Percentiles rank a stretch among this genome's conserved stretches.
phyloP scores from a whole-genome alignment of 1,140 invertebrate species.

The Epicauta chinensis region DNA sequence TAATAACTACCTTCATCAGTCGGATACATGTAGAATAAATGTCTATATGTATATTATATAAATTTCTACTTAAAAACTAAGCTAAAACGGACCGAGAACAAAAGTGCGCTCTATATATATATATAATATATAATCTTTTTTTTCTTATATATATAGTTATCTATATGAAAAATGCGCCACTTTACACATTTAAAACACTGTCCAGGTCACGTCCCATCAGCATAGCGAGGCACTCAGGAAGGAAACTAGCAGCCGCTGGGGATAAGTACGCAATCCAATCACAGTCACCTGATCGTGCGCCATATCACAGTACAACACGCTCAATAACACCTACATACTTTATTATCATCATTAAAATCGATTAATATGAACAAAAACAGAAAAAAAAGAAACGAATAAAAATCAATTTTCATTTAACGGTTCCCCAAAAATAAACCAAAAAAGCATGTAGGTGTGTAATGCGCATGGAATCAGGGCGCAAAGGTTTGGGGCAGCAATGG shows the following conservation, averaged over 20 bases:
- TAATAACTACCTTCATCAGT: constrained; percentile 21
- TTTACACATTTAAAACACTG: constrained; percentile 28
- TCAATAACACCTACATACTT: constrained; percentile 32
- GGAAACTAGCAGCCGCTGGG: constrained; percentile 41
- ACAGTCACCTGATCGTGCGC: constrained; percentile 44
- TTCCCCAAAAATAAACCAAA: background rate
- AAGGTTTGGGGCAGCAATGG: constrained; percentile 39
- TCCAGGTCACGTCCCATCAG: constrained; percentile 40
- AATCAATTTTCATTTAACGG: too few species aligned
- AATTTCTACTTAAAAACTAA: constrained; percentile 37
- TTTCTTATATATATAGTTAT: constrained; percentile 1
- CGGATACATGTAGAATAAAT: constrained; percentile 33
- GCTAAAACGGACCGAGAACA: constrained; percentile 32
- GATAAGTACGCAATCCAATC: constrained; percentile 41
- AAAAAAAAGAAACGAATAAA: too few species aligned
- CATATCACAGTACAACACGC: constrained; percentile 44
- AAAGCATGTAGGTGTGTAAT: constrained; percentile 27
- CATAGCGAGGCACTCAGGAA: constrained; percentile 43
- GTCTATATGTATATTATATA: constrained; percentile 16
- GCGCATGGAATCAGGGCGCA: constrained; percentile 37
- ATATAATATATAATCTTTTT: too few species aligned
- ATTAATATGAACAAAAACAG: background rate
- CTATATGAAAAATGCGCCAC: constrained; percentile 22
- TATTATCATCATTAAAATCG: constrained; percentile 1
- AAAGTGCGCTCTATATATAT: constrained; percentile 27